phyloP scores from a whole-genome alignment of 2,888 invertebrate species.

The Athalia cordata region DNA sequence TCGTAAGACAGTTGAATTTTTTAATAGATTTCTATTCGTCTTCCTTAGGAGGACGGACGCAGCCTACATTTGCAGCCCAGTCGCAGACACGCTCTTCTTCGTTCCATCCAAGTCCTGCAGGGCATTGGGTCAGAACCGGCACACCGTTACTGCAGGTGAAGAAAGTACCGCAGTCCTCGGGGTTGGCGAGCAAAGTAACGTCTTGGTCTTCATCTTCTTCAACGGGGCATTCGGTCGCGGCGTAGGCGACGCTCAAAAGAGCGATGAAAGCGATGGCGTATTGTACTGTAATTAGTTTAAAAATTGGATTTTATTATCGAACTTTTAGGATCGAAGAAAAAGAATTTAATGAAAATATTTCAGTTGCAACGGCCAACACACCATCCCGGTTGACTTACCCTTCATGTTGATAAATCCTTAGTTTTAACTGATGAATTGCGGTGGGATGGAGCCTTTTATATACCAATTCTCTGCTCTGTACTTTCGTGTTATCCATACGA shows the following conservation, averaged over 20 bases:
- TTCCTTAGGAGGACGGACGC: slow-evolving; percentile 39
- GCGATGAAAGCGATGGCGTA: slow-evolving; percentile 48
- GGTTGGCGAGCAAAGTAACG: slow-evolving; percentile 57
- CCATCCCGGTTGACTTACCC: slow-evolving; percentile 1
- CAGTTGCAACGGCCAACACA: too few relatives aligned
- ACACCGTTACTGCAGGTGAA: slow-evolving; percentile 57
- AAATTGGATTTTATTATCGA: too few relatives aligned
- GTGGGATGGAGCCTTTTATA: neutral
- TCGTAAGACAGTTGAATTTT: too few relatives aligned
- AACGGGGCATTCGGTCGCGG: slow-evolving; percentile 43
- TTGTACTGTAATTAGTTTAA: neutral
- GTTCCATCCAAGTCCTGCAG: slow-evolving; percentile 60
- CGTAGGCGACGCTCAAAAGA: slow-evolving; percentile 46
- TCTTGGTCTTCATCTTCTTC: slow-evolving; percentile 48
- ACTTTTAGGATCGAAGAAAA: too few relatives aligned
- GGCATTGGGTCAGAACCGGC: slow-evolving; percentile 57
- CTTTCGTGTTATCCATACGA: too few relatives aligned
- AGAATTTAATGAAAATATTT: too few relatives aligned
- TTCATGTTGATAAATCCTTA: slow-evolving; percentile 10
- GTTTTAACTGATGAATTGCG: neutral
- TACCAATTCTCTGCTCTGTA: neutral
- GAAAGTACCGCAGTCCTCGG: slow-evolving; percentile 57
- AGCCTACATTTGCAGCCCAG: slow-evolving; percentile 57
- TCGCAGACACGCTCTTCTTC: slow-evolving; percentile 58
- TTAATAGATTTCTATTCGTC: neutral